These are phyloP conservation scores for Acropora yongei DNA, from an alignment of 64 coral and sea anemone species.

Conservation along the genomic window DNA sequence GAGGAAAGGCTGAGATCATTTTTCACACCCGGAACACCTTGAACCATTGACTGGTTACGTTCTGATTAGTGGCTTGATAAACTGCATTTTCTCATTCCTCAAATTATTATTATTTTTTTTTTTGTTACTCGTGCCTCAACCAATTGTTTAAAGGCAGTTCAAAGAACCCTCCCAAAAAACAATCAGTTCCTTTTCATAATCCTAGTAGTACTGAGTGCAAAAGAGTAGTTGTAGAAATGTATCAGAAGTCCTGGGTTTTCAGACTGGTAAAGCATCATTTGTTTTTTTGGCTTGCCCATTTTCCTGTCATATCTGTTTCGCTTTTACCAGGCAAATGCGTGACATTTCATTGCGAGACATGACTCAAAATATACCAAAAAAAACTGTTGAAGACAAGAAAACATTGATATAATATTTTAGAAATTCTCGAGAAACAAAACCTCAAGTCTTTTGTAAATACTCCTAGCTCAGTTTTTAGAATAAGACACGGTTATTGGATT, in stretches of 20 bases:
- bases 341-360: not conserved
- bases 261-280: not conserved
- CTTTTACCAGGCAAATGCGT: constrained; percentile 3
- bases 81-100: not conserved
- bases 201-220: constrained; percentile 3
- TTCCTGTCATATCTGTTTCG: not conserved
- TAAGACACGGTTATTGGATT: not conserved
- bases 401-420: constrained; percentile 6
- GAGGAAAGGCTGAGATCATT: constrained; percentile 3
- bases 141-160: constrained; percentile 4
- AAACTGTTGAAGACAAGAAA: constrained; percentile 1
- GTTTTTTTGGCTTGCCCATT: constrained; percentile 3
- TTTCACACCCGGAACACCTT: not conserved
- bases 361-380: constrained; percentile 5
- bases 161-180: constrained; percentile 3
- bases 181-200: constrained; percentile 5
- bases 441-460: constrained; percentile 1
- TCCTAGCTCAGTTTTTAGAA: not conserved
- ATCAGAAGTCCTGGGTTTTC: constrained; percentile 3
- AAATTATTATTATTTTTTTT: not conserved
- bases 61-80: constrained; percentile 1
- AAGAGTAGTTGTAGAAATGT: constrained; percentile 4
- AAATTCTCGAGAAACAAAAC: not conserved
- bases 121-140: not conserved
- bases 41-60: not conserved